Evolutionary conservation across 2,113 vertebrate genomes (phyloP), one percentile per base, ranked within the genome.

Genomic region (Microcebus jonahi): DNA sequence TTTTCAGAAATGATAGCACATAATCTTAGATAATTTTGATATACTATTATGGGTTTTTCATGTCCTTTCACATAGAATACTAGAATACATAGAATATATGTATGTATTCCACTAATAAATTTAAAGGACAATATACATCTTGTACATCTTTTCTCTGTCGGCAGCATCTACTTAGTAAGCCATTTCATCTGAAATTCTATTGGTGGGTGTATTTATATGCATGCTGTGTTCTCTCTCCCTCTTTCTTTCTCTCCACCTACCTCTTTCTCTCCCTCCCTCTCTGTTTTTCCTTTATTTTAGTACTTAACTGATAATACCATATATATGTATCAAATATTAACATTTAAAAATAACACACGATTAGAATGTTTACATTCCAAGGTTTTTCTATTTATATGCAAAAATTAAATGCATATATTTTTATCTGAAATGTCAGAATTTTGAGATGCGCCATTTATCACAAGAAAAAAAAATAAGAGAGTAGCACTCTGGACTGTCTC

Each of bases 361-460:
- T 81, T 89, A 39, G 4, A 92, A 67, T 48, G 31, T 34, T 9
- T 61, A 20, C 3, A 70, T 79, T 63, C 18, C 5, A 53, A 82
- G 11, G 8, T 8, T 55, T n/a, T 53, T 50, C 63, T 83, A 11
- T 80, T 88, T 12, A 68, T 94, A 85, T 86, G 90, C 3, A 92
- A 93, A 94, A 83, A 53, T 88, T 45, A 85, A 23, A 55, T 87
- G 57, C 7, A 42, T 36, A 25, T 25, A 45, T 67, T 93, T 97
- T 94, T 91, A 87, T 67, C n/a, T 36, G 20, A 80, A 93, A 87
- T 93, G 86, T 85, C 65, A 95, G 20, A 94, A 53, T 89, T 75
- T 57, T 68, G n/a, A 90, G 79, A 21, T 81, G 0, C 6, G 80
- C 27, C 77, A 67, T 93, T 91, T 93, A 79, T 95, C 65, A 95